A percentile compares a stretch with the other conserved stretches of the same genome.
Evolutionary conservation across 2,797 vertebrate genomes (phyloP).

Genomic region (Anableps anableps): DNA sequence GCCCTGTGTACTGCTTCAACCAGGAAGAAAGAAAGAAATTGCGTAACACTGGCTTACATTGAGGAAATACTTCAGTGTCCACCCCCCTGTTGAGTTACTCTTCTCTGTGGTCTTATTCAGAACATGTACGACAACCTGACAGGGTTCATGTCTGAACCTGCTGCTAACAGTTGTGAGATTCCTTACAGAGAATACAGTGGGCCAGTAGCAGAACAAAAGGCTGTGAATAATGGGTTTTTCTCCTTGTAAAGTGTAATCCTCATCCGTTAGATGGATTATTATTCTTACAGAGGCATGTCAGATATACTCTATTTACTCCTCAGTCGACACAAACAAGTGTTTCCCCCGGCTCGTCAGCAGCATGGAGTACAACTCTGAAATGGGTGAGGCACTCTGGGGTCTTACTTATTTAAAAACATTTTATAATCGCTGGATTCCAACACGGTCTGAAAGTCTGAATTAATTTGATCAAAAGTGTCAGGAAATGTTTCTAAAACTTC

Average conservation of each 20-base stretch:
- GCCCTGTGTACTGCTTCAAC: not conserved
- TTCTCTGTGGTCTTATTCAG: constrained; percentile 8
- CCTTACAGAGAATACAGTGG: constrained; percentile 39
- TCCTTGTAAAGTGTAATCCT: not conserved
- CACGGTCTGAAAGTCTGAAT: not conserved
- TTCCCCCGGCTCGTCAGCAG: not conserved
- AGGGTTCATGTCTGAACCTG: constrained; percentile 63
- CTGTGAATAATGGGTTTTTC: not conserved
- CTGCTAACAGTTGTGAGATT: constrained; percentile 44
- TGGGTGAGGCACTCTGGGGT: not conserved
- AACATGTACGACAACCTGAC: constrained; percentile 14
- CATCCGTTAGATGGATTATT: not conserved
- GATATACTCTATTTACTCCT: not conserved
- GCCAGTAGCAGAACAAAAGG: not conserved
- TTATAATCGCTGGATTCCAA: not conserved
- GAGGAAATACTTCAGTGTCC: not conserved
- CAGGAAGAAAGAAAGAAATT: not conserved
- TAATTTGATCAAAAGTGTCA: not conserved
- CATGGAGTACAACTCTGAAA: not conserved
- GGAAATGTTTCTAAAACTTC: not conserved
- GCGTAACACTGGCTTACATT: not conserved
- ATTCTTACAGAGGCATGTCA: not conserved
- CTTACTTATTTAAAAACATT: not conserved
- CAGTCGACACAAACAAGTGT: not conserved
- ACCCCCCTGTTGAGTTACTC: constrained; percentile 1